phyloP scores from a whole-genome alignment of 2,888 invertebrate species.

The Linnaemya vulpina region DNA sequence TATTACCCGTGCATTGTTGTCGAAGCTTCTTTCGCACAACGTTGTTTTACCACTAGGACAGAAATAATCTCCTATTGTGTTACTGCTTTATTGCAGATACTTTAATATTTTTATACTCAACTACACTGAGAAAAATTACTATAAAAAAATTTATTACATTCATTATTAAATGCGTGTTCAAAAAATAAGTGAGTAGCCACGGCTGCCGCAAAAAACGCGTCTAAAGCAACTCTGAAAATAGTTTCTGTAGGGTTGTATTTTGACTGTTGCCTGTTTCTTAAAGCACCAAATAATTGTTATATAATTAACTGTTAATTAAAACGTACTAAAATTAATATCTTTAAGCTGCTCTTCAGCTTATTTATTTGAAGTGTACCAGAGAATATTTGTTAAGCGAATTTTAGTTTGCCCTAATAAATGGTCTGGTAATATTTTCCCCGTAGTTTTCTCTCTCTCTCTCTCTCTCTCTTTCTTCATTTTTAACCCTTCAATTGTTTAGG shows the following conservation, averaged over 20 bases:
- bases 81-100: background rate
- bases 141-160: too few relatives aligned
- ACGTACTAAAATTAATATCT: too few relatives aligned
- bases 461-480: background rate
- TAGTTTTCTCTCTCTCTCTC: constrained; percentile 7
- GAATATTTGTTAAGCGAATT: constrained; percentile 1
- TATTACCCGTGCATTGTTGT: constrained; percentile 19
- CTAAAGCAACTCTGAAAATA: too few relatives aligned
- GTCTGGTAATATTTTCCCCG: constrained; percentile 42
- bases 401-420: constrained; percentile 14
- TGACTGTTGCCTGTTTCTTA: too few relatives aligned
- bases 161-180: too few relatives aligned
- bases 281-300: too few relatives aligned
- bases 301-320: too few relatives aligned
- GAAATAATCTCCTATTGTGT: constrained; percentile 10
- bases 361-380: constrained; percentile 7
- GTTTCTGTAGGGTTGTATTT: too few relatives aligned
- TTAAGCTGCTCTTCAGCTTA: background rate
- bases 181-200: too few relatives aligned
- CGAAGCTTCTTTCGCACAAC: background rate
- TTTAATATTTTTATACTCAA: constrained; percentile 33
- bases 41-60: background rate
- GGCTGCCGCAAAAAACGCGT: too few relatives aligned
- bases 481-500: constrained; percentile 39
- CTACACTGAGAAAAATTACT: constrained; percentile 26